phyloP scores from a whole-genome alignment of 2,888 invertebrate genomes.

The Lepidonotus clava region DNA sequence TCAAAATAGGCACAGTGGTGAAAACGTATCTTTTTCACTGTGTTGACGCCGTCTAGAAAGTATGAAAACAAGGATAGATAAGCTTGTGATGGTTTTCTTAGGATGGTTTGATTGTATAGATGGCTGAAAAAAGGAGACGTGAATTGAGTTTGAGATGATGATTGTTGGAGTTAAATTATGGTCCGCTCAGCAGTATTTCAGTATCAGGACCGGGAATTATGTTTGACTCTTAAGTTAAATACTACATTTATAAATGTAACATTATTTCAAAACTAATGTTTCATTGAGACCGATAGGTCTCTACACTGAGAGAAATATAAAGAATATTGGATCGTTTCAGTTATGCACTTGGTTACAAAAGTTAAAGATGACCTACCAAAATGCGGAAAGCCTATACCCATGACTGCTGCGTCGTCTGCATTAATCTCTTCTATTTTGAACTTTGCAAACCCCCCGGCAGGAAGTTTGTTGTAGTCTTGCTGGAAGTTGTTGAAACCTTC shows the following conservation, averaged over 20 bases:
- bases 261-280: too few relatives aligned
- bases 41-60: constrained; percentile 85
- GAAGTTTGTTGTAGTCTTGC: constrained; percentile 89
- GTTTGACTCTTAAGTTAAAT: neutral
- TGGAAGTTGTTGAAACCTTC: constrained; percentile 82
- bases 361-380: constrained; percentile 83
- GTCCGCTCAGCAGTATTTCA: too few relatives aligned
- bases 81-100: neutral
- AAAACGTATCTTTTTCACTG: constrained; percentile 87
- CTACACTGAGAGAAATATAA: neutral
- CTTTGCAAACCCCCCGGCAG: constrained; percentile 81
- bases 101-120: too few relatives aligned
- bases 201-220: neutral
- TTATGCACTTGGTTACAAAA: neutral
- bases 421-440: constrained; percentile 87
- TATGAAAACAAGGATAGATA: neutral
- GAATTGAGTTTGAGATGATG: neutral
- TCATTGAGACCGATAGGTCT: too few relatives aligned
- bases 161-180: neutral
- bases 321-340: neutral
- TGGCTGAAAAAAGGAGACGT: too few relatives aligned
- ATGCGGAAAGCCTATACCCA: constrained; percentile 91
- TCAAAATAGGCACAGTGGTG: constrained; percentile 88
- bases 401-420: constrained; percentile 90
- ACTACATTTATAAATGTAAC: too few relatives aligned